Percentiles rank a stretch among this genome's conserved stretches.
Conservation (phyloP, 2,113 vertebrate genomes). For the Carettochelys insculpta region DNA sequence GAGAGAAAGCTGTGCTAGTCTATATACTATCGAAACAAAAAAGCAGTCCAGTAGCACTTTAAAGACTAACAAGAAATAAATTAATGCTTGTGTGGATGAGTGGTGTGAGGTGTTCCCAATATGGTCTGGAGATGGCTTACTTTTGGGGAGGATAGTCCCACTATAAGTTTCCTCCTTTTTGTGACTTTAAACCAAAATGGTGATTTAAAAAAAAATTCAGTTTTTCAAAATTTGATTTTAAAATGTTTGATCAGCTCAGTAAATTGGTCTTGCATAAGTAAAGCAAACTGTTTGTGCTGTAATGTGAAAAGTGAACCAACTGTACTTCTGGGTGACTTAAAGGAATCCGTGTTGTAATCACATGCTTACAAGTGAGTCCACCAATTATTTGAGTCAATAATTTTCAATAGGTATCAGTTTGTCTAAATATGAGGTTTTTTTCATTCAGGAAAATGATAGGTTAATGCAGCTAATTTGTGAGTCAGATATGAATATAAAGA, state of each 20-base stretch:
- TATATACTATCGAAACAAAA: too few species aligned
- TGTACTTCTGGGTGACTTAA: not conserved
- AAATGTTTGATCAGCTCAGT: not conserved
- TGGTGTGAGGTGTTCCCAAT: not conserved
- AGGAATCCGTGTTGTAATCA: not conserved
- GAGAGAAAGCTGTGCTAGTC: too few species aligned
- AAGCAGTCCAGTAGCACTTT: too few species aligned
- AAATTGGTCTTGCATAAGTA: not conserved
- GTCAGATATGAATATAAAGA: not conserved
- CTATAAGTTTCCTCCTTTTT: not conserved
- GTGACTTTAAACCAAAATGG: not conserved
- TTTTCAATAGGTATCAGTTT: not conserved
- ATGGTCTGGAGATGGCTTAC: not conserved
- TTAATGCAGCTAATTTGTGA: slow-evolving; percentile 39
- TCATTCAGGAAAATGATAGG: not conserved
- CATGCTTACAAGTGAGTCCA: not conserved
- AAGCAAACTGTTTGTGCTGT: not conserved
- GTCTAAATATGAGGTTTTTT: slow-evolving; percentile 1
- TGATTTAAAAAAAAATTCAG: not conserved
- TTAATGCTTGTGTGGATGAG: not conserved
- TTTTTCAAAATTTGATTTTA: not conserved
- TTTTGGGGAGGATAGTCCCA: not conserved
- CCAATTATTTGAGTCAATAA: slow-evolving; percentile 13
- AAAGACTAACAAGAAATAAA: too few species aligned
- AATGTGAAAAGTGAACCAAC: not conserved